phyloP scores from a whole-genome alignment of 64 coral and sea anemone species.

The Stichodactyla mertensii region DNA sequence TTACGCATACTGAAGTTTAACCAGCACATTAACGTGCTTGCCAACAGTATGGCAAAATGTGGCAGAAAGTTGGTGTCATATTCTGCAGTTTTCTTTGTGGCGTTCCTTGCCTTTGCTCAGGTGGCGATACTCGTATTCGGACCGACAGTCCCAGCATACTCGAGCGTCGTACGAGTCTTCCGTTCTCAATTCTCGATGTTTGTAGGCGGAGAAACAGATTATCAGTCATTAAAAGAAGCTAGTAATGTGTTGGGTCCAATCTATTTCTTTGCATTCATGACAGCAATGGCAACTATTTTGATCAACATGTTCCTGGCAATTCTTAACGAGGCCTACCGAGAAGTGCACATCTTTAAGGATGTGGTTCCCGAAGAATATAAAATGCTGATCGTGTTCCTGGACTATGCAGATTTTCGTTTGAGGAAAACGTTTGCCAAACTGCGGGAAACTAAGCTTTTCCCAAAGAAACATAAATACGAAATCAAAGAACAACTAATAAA shows the following conservation, averaged over 20 bases:
- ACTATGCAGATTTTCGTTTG: conserved; percentile 57
- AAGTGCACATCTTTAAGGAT: conserved; percentile 66
- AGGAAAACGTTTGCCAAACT: conserved; percentile 26
- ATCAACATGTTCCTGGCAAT: conserved; percentile 97
- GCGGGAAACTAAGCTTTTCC: conserved; percentile 53
- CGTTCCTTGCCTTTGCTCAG: conserved; percentile 77
- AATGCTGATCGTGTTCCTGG: conserved; percentile 67
- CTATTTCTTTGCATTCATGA: conserved; percentile 77
- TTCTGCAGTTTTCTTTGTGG: conserved; percentile 72
- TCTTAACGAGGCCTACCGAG: conserved; percentile 72
- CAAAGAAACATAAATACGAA: conserved; percentile 53
- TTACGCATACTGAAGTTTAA: conserved; percentile 86
- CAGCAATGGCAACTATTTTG: conserved; percentile 74
- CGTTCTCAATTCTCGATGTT: conserved; percentile 85
- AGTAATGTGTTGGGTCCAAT: conserved; percentile 64
- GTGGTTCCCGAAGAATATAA: conserved; percentile 55
- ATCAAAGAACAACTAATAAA: conserved; percentile 14
- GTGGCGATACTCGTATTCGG: conserved; percentile 79
- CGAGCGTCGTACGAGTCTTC: conserved; percentile 54
- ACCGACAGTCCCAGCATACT: conserved; percentile 50
- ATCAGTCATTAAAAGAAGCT: conserved; percentile 30
- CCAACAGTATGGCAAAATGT: conserved; percentile 67
- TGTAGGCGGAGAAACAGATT: conserved; percentile 65
- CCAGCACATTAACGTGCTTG: conserved; percentile 67
- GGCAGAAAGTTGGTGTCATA: conserved; percentile 62